Evolutionary conservation across 2,888 invertebrate species (phyloP).

Genomic region (Rhopalosiphum nymphaeae): DNA sequence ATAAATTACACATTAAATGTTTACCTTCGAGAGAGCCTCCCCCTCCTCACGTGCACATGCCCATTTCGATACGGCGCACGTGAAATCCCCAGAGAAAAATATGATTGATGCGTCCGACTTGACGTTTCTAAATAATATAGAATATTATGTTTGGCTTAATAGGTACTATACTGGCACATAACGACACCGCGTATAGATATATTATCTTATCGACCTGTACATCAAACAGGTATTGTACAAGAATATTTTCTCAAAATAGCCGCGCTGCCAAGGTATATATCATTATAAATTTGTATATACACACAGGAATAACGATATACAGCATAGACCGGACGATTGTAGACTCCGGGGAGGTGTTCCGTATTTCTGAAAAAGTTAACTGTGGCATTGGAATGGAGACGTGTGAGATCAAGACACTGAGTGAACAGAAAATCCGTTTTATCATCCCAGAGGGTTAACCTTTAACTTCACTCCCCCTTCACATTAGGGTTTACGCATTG

Average conservation of each 20-base stretch:
- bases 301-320: not conserved
- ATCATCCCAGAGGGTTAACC: not conserved
- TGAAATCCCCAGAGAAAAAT: not conserved
- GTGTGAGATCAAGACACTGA: conserved; percentile 23
- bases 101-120: not conserved
- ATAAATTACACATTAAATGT: not conserved
- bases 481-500: not conserved
- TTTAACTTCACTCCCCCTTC: not conserved
- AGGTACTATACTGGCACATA: not conserved
- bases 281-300: not conserved
- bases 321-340: not conserved
- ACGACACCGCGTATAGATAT: not conserved
- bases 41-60: not conserved
- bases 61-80: not conserved
- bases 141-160: not conserved
- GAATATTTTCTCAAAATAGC: not conserved
- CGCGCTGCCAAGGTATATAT: not conserved
- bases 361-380: conserved; percentile 13
- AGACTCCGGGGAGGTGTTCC: not conserved
- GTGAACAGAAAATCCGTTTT: not conserved
- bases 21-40: not conserved
- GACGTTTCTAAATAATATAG: not conserved
- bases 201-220: not conserved
- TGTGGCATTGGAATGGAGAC: not conserved
- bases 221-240: not conserved